Evolutionary conservation across 2,113 vertebrate species (phyloP), one percentile per base, ranked within the genome.

Genomic region (Melanotaenia duboulayi): DNA sequence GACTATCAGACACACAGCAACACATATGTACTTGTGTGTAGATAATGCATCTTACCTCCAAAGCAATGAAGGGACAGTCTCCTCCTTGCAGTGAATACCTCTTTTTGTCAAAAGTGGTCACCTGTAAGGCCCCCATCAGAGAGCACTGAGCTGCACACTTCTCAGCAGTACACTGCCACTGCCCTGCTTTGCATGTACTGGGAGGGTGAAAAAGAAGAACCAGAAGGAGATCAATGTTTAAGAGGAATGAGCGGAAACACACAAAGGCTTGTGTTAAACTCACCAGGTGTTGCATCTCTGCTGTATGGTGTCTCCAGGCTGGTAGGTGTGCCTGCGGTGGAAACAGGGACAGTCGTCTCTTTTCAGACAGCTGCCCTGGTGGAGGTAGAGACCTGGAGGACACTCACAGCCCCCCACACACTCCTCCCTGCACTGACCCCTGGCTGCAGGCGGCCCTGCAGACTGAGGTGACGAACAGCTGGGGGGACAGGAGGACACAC

Each of bases 341-440:
- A 93, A 95, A 76, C 97, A 98, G 24, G 97, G 96, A 44, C 96
- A 97, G 7, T 82, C 65, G 1, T 91, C 89, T 0, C 80, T 87
- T 0, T 87, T 85, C 14, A 97, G 83, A 0, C 97, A 98, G 17
- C 25, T 22, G 0, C 85, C 82, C 4, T 83, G 75, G 1, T 96
- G 94, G 54, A 89, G 80, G 84, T 93, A 96, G 25, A 96, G 94
- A 11, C 94, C 95, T 0, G 84, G 90, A 0, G 84, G 84, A 39
- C 97, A 97, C 84, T 96, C 94, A 0, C 97, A 97, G 66, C 96
- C 96, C 0, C 96, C 92, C 39, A 95, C 94, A 19, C 97, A 97
- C 85, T 95, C 95, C 0, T 94, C 92, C 22, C 89, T 90, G 79
- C 96, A 97, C 55, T 90, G 82, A 0, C 68, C 90, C 0, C 72